Evolutionary conservation across 1,140 invertebrate genomes (phyloP), one percentile per base, ranked within the genome.

Genomic region (Drosophila chauvacae): DNA sequence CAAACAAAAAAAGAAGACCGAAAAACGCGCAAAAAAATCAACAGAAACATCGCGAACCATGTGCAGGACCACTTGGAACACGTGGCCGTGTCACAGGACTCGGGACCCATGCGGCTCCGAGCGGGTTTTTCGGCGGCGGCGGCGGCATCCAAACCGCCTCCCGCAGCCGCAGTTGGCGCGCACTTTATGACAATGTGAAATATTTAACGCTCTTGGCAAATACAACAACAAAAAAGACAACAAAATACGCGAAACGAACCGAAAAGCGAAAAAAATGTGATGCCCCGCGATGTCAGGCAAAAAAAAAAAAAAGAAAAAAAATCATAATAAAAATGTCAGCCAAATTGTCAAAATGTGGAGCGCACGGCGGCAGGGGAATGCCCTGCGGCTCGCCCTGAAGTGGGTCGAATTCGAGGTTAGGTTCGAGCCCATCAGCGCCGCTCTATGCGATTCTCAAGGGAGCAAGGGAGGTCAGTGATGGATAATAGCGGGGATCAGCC

Each of bases 171-270:
- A 77, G 74, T 77, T 77, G 74, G 55, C 59, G 71, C 76, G 61
- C 76, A 80, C 85, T 87, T 87, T 87, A 87, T 88, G 80, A 77
- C 84, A 83, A 83, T 87, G 83, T 88, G 76, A 87, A 87, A 87
- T 87, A 87, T 87, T 87, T 87, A 87, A 77, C 82, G 80, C 81
- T 81, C 42, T 73, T 57, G 62, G 68, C 51, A 44, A 74, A 50
- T 60, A 57, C 60, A 57, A 57, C 60, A 57, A 60, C 53, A 61
- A 78, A 57, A 74, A 39, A 51, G 7, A 10, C 47, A 30, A 30
- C 48, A 75, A 50, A 45, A 51, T 30, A 56, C 62, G 41, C 26
- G 41, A 55, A 64, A 44, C 37, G n/a, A 70, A 47, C 60, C 48
- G 58, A 42, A 66, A 30, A 62, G 48, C 53, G 23, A 39, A 48